Conservation (phyloP, 2,113 vertebrate genomes). For the Mastomys natalensis region DNA sequence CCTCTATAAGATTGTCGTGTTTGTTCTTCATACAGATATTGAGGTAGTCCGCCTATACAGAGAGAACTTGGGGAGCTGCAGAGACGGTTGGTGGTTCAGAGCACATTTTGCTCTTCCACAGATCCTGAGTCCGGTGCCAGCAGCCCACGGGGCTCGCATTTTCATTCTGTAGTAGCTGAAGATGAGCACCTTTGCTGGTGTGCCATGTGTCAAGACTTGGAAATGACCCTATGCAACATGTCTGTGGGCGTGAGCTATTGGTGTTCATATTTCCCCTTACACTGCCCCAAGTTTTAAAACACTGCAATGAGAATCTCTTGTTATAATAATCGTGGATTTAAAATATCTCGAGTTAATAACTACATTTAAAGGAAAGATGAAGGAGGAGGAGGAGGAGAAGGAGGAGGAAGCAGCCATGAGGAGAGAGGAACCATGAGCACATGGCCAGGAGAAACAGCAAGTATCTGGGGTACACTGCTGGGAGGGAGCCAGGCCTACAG, state of each 20-base stretch:
- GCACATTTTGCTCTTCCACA: background rate
- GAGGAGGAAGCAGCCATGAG: too few relatives aligned
- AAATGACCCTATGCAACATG: background rate
- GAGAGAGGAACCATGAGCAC: too few relatives aligned
- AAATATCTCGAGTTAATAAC: background rate
- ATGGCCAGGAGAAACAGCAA: too few relatives aligned
- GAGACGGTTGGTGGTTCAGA: background rate
- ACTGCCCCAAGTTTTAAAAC: background rate
- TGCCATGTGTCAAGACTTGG: background rate
- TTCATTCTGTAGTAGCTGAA: background rate
- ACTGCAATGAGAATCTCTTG: background rate
- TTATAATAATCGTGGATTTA: conserved; percentile 13
- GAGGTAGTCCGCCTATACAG: background rate
- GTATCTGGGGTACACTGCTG: too few relatives aligned
- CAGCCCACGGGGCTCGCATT: background rate
- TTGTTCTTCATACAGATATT: background rate
- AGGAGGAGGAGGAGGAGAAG: too few relatives aligned
- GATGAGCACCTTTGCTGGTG: background rate
- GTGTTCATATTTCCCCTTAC: conserved; percentile 20
- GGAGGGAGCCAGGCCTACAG: too few relatives aligned
- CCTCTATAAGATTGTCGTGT: background rate
- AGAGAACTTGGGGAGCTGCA: background rate
- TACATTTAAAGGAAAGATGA: background rate
- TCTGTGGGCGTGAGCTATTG: background rate
- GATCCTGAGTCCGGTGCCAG: background rate